Evolutionary conservation across 2,888 invertebrate genomes (phyloP), one percentile per base, ranked within the genome.

Genomic region (Mythimna lalbum): DNA sequence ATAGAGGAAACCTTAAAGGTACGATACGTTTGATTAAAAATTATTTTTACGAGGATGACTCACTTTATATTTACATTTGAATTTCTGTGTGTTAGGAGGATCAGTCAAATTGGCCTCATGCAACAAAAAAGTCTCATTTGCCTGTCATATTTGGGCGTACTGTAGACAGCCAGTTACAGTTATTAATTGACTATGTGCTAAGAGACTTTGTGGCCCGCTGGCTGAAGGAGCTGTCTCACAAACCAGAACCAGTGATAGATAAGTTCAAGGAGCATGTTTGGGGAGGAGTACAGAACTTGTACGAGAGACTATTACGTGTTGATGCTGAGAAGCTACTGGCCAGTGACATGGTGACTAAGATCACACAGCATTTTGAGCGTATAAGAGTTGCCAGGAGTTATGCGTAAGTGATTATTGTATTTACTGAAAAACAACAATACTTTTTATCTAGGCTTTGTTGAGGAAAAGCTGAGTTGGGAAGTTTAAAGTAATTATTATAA

Each of bases 301-400:
- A 98, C 88, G 97, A 97, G 71, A 96, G 98, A 83, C 94, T 98
- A 52, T 95, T 97, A 10, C 97, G 97, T 87, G 96, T 99, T 55
- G 98, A 99, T 94, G 97, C 98, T 73, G 97, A 98, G 64, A 98
- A 98, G 92, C 95, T 99, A 67, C 96, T 98, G 69, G 98, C 98
- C 4, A 97, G 97, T 88, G 98, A 98, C 90, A 97, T 98, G 96
- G 97, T 98, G 3, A 97, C 97, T 76, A 97, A 97, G 90, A 97
- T 98, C 39, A 98, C 98, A 17, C 97, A 97, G 73, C 99, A 99
- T 96, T 98, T 99, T 94, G 98, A 98, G 89, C 97, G 97, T 88
- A 98, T 98, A 73, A 96, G 98, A 82, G 97, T 98, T 88, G 97
- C 98, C 14, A 97, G 97, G 91, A 97, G 97, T 83, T 96, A 97